Percentiles rank a stretch among this genome's conserved stretches.
Conservation (phyloP, 2,113 vertebrate genomes). For the Chauna torquata region DNA sequence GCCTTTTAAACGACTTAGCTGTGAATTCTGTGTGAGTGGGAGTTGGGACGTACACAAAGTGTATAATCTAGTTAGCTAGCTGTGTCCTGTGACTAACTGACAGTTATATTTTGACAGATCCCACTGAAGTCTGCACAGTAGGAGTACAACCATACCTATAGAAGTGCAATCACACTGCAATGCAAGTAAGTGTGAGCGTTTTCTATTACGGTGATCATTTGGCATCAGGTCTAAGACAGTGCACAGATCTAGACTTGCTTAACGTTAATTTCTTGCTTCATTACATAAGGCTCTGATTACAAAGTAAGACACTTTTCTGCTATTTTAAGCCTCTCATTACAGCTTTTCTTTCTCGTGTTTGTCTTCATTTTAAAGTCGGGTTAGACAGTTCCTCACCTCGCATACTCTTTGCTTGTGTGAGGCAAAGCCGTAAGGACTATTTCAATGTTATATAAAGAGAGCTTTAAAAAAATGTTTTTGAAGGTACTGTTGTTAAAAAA, state of each 20-base stretch:
- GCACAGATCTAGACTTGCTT: constrained; percentile 31
- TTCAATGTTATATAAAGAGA: background rate
- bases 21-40: background rate
- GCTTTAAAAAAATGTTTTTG: background rate
- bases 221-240: constrained; percentile 13
- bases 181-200: constrained; percentile 81
- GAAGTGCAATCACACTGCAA: constrained; percentile 77
- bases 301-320: background rate
- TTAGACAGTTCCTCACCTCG: background rate
- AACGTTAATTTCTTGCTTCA: constrained; percentile 52
- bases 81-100: constrained; percentile 82
- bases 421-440: background rate
- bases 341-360: background rate
- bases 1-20: background rate
- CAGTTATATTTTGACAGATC: constrained; percentile 86
- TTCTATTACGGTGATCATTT: constrained; percentile 43
- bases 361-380: background rate
- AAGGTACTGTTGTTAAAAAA: background rate
- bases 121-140: constrained; percentile 83
- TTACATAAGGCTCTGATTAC: constrained; percentile 24
- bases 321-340: background rate
- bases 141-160: constrained; percentile 89
- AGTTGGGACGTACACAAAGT: constrained; percentile 8
- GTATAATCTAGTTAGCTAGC: constrained; percentile 77
- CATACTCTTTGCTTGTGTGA: background rate